Percentiles rank a stretch among this genome's conserved stretches.
These are phyloP conservation scores for Muscicapa comitata DNA, from an alignment of 2,797 vertebrate genomes.

Conservation along the genomic window DNA sequence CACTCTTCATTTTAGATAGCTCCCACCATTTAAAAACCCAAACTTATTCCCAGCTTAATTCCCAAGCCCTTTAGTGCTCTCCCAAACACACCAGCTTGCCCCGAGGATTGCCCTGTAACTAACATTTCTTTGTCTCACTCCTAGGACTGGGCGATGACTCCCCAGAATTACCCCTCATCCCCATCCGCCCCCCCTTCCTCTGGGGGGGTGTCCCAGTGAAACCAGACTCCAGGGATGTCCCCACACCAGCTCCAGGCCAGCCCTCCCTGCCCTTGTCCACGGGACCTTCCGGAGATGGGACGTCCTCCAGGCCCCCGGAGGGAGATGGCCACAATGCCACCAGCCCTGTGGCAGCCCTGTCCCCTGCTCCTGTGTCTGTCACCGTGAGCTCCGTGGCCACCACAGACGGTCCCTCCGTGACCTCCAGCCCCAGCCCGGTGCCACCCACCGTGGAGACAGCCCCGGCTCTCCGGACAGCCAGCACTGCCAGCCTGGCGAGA, in stretches of 20 bases:
- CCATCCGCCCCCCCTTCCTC: neutral
- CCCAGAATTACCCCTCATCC: accelerated
- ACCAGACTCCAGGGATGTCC: neutral
- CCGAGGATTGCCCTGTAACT: neutral
- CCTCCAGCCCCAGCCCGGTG: neutral
- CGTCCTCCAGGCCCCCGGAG: accelerated
- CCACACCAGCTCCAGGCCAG: neutral
- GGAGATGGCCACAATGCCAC: neutral
- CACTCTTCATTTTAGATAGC: neutral
- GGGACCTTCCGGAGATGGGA: accelerated
- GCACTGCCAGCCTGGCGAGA: neutral
- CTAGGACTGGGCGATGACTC: neutral
- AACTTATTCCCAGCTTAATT: neutral
- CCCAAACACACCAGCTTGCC: neutral
- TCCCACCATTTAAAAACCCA: neutral
- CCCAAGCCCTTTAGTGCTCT: accelerated
- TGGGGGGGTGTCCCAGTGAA: neutral
- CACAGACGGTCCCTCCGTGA: accelerated
- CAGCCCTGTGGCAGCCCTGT: accelerated
- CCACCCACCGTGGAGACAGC: neutral
- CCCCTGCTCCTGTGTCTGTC: neutral
- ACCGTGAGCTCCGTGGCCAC: accelerated
- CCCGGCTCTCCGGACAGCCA: neutral
- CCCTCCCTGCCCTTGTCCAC: accelerated
- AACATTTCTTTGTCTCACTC: neutral